These are phyloP conservation scores for Threskiornis aethiopicus DNA, from an alignment of 2,797 vertebrate genomes.

Conservation along the genomic window DNA sequence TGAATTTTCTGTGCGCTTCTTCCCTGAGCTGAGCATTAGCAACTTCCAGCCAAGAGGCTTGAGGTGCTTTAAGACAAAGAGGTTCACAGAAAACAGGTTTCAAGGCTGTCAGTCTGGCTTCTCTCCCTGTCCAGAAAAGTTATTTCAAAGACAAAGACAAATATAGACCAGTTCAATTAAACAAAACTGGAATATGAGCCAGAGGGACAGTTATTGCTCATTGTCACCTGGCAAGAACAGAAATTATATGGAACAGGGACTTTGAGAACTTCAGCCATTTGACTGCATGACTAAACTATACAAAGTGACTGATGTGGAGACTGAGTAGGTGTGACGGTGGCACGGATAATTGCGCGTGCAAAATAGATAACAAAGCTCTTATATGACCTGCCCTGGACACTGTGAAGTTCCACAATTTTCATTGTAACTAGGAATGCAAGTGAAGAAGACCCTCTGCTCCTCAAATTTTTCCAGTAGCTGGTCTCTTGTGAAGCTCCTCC, in stretches of 20 bases:
- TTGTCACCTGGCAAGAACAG: background rate
- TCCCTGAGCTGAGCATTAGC: background rate
- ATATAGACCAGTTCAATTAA: background rate
- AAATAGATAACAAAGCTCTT: background rate
- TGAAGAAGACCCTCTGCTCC: background rate
- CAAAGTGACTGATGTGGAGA: background rate
- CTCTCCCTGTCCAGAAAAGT: background rate
- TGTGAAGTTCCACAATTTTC: background rate
- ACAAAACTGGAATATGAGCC: background rate
- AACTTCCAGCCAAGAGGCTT: background rate
- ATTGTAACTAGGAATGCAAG: background rate
- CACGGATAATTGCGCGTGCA: fast-evolving
- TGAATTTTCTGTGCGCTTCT: background rate
- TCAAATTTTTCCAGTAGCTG: background rate
- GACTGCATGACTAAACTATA: background rate
- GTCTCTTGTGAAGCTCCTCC: background rate
- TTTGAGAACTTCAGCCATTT: background rate
- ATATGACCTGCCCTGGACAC: background rate
- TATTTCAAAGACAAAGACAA: background rate
- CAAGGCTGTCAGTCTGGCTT: background rate
- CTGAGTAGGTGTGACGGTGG: background rate
- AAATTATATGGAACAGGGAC: background rate
- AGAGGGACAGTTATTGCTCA: background rate
- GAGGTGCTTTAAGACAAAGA: background rate
- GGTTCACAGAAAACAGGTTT: background rate